Evolutionary conservation across 2,888 invertebrate genomes (phyloP).

Genomic region (Mechanitis mazaeus): DNA sequence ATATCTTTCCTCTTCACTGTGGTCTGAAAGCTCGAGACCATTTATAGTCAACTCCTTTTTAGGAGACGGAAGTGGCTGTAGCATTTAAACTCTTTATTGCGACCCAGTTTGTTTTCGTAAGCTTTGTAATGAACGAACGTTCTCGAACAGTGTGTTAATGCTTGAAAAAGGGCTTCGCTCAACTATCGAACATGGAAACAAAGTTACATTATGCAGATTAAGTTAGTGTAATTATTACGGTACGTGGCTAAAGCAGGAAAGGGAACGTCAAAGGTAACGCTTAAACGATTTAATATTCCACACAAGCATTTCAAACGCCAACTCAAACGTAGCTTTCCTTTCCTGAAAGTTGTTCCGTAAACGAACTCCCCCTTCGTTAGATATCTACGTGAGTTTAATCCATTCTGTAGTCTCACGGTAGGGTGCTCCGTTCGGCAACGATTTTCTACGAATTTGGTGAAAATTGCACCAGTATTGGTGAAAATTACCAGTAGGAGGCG

Average conservation of each 20-base stretch:
- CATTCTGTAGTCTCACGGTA: constrained; percentile 49
- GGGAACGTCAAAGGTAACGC: constrained; percentile 68
- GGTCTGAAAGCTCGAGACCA: constrained; percentile 48
- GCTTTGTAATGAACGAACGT: constrained; percentile 37
- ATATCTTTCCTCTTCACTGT: constrained; percentile 44
- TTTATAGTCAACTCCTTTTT: constrained; percentile 44
- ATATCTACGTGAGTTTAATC: constrained; percentile 76
- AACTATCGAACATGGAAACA: constrained; percentile 41
- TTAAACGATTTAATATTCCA: constrained; percentile 76
- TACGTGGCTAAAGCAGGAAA: constrained; percentile 53
- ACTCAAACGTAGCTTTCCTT: constrained; percentile 70
- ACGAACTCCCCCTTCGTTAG: constrained; percentile 73
- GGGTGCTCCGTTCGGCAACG: constrained; percentile 55
- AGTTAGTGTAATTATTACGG: constrained; percentile 65
- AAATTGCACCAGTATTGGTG: constrained; percentile 72
- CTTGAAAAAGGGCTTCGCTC: constrained; percentile 30
- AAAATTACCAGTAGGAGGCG: constrained; percentile 69
- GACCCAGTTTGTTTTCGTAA: constrained; percentile 37
- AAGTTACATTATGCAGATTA: constrained; percentile 57
- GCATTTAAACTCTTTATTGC: constrained; percentile 45
- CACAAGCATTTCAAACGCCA: constrained; percentile 72
- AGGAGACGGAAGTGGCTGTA: constrained; percentile 36
- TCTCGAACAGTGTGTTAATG: constrained; percentile 35
- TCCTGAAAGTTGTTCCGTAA: constrained; percentile 71
- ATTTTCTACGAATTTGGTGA: constrained; percentile 68